Evolutionary conservation across 1,140 invertebrate species (phyloP).

Genomic region (Trichonephila inaurata): DNA sequence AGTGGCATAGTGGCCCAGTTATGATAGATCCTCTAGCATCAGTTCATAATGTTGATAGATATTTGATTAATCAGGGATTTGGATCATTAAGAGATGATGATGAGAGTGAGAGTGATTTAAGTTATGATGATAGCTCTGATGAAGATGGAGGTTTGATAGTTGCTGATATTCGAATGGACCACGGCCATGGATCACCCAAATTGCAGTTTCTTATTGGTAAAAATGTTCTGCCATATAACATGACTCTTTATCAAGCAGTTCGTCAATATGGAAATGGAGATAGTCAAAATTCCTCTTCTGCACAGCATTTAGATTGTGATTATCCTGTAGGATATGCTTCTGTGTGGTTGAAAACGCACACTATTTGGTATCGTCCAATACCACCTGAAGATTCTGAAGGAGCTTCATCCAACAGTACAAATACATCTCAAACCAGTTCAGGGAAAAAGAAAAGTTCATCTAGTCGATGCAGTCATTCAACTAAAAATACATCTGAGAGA

Average conservation of each 20-base stretch:
- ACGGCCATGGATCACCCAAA: constrained; percentile 92
- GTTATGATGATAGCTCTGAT: constrained; percentile 78
- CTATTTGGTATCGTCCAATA: constrained; percentile 87
- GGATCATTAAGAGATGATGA: constrained; percentile 79
- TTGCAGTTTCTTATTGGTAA: constrained; percentile 98
- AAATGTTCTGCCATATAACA: constrained; percentile 96
- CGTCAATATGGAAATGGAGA: constrained; percentile 89
- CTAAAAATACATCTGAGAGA: constrained; percentile 87
- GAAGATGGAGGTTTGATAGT: constrained; percentile 92
- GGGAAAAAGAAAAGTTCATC: constrained; percentile 75
- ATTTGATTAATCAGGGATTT: constrained; percentile 81
- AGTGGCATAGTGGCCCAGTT: constrained; percentile 99
- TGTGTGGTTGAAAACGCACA: constrained; percentile 98
- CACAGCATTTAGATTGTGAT: constrained; percentile 89
- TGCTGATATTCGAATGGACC: constrained; percentile 93
- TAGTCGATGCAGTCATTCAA: constrained; percentile 82
- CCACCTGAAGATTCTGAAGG: constrained; percentile 82
- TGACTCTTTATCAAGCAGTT: constrained; percentile 99
- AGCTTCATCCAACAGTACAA: background rate
- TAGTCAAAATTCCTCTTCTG: constrained; percentile 39
- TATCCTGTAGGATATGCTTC: constrained; percentile 90
- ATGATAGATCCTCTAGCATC: constrained; percentile 99
- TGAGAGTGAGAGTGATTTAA: constrained; percentile 88
- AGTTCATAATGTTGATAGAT: constrained; percentile 97
- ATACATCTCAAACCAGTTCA: constrained; percentile 1